These are phyloP conservation scores for Crenuchus spilurus DNA, from an alignment of 2,797 vertebrate species.

Conservation along the genomic window DNA sequence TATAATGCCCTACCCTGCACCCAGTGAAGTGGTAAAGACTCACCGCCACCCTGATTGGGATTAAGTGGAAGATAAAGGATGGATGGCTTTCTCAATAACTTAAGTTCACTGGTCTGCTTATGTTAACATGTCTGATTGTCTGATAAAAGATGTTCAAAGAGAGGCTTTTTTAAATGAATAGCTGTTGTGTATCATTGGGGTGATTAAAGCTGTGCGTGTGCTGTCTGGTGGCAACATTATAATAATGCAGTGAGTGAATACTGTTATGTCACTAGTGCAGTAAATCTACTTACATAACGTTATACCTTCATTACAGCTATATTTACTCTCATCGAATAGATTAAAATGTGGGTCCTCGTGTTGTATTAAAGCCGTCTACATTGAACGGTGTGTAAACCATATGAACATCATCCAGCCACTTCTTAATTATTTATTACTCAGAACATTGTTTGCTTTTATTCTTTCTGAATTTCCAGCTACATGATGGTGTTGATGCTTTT, in stretches of 20 bases:
- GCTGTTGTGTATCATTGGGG: not conserved
- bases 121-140: not conserved
- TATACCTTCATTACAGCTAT: constrained; percentile 19
- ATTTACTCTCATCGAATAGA: constrained; percentile 42
- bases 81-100: not conserved
- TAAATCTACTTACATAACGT: constrained; percentile 48
- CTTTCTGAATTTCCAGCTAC: not conserved
- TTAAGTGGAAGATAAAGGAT: too few relatives aligned
- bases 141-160: not conserved
- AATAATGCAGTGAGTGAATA: not conserved
- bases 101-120: not conserved
- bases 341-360: not conserved
- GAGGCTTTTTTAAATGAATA: constrained; percentile 6
- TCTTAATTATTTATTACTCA: not conserved
- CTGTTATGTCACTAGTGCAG: constrained; percentile 36
- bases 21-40: too few relatives aligned
- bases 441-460: not conserved
- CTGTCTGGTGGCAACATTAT: constrained; percentile 18
- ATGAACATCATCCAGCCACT: not conserved
- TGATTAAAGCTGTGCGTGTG: not conserved
- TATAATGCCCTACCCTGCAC: too few relatives aligned
- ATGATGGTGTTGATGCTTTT: not conserved
- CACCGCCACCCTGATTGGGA: too few relatives aligned
- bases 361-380: not conserved
- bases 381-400: not conserved